Conservation (phyloP, 2,888 invertebrate species). For the Spicauda simplicius region DNA sequence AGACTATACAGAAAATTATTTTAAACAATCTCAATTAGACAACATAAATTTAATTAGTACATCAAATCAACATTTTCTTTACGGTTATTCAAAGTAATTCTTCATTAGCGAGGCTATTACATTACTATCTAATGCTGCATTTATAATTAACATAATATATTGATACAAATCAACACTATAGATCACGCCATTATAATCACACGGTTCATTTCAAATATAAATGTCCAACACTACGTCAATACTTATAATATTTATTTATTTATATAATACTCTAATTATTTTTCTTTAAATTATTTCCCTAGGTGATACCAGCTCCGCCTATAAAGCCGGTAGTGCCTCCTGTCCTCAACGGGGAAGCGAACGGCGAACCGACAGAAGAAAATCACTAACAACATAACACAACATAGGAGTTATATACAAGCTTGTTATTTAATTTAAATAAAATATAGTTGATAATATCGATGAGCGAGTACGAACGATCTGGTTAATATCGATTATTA, state of each 20-base stretch:
- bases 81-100: too few species aligned
- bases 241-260: not conserved
- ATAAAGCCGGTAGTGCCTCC: slow-evolving; percentile 66
- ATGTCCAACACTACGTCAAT: too few species aligned
- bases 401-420: slow-evolving; percentile 29
- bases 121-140: too few species aligned
- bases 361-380: slow-evolving; percentile 59
- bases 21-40: too few species aligned
- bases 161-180: too few species aligned
- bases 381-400: slow-evolving; percentile 53
- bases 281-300: slow-evolving; percentile 39
- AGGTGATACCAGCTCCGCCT: slow-evolving; percentile 80
- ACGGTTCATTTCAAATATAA: not conserved
- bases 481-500: slow-evolving; percentile 6
- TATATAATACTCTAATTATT: not conserved
- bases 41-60: too few species aligned
- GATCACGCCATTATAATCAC: not conserved
- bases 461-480: slow-evolving; percentile 19
- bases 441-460: slow-evolving; percentile 26
- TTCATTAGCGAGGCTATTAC: too few species aligned
- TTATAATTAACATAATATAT: too few species aligned
- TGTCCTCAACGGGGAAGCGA: slow-evolving; percentile 69
- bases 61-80: too few species aligned
- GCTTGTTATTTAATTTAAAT: slow-evolving; percentile 36
- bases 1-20: too few species aligned